Conservation (phyloP, 2,888 invertebrate genomes). For the Buathra laborator region DNA sequence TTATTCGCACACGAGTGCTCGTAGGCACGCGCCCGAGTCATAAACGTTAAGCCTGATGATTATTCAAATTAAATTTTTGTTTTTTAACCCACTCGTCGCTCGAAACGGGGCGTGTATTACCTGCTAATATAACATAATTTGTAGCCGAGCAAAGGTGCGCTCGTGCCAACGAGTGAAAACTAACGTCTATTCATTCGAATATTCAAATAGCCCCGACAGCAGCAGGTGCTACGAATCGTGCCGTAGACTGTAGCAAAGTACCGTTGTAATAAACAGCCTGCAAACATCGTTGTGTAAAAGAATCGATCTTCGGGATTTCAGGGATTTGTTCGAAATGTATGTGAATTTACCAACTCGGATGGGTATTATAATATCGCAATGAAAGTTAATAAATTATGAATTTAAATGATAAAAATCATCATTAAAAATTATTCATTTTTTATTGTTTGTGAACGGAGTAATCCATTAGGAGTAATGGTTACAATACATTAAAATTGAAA, state of each 20-base stretch:
- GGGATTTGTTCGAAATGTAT: not conserved
- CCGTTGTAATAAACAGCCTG: slow-evolving; percentile 31
- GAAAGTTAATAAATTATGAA: too few species aligned
- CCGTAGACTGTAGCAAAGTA: slow-evolving; percentile 9
- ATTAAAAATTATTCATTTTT: too few species aligned
- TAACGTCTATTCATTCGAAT: slow-evolving; percentile 59
- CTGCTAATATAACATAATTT: slow-evolving; percentile 56
- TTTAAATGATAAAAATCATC: too few species aligned
- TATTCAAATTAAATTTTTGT: slow-evolving; percentile 43
- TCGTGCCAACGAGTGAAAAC: slow-evolving; percentile 53
- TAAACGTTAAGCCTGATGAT: slow-evolving; percentile 26
- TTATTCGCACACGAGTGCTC: not conserved
- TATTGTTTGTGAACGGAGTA: too few species aligned
- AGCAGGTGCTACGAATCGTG: slow-evolving; percentile 56
- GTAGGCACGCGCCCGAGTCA: slow-evolving; percentile 16
- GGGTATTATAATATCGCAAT: not conserved
- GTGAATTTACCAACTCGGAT: not conserved
- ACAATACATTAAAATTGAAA: too few species aligned
- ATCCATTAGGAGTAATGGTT: too few species aligned
- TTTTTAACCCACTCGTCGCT: slow-evolving; percentile 10
- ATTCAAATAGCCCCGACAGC: slow-evolving; percentile 46
- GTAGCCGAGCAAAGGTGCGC: slow-evolving; percentile 50
- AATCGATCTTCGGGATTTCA: not conserved
- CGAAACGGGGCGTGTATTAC: slow-evolving; percentile 22
- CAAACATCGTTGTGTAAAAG: slow-evolving; percentile 5